Evolutionary conservation across 2,888 invertebrate genomes (phyloP).

Genomic region (Branchellion lobata): DNA sequence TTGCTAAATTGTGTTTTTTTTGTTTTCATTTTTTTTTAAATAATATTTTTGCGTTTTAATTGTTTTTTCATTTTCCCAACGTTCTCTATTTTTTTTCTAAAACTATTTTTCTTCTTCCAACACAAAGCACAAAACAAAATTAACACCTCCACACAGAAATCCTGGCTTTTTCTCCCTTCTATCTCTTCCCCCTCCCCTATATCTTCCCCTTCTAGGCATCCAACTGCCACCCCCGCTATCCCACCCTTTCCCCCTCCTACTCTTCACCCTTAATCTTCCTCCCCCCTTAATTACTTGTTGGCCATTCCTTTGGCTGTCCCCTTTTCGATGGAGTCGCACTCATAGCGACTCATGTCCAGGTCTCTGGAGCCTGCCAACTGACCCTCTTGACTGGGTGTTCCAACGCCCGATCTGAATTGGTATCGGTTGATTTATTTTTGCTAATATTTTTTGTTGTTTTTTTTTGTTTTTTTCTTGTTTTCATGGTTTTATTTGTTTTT

Average conservation of each 20-base stretch:
- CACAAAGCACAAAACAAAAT: no score
- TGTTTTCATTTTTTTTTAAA: background rate
- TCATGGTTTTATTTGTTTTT: background rate
- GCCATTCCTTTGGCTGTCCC: constrained; percentile 27
- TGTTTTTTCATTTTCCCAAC: no score
- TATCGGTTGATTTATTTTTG: no score
- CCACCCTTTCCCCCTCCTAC: background rate
- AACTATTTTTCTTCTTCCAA: no score
- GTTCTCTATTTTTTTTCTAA: no score
- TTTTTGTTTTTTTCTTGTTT: background rate
- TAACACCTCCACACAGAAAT: no score
- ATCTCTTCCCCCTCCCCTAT: no score
- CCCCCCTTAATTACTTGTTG: no score
- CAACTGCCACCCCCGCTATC: no score
- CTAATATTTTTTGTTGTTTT: background rate
- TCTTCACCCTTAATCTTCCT: background rate
- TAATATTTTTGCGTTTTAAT: background rate
- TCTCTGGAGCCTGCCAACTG: constrained; percentile 45
- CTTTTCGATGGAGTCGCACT: constrained; percentile 15
- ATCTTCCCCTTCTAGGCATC: no score
- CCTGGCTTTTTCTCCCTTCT: no score
- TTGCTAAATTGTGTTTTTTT: background rate
- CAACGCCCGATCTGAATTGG: background rate
- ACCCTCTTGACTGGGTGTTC: background rate
- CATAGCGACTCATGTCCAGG: constrained; percentile 6